These are phyloP conservation scores for Peromyscus attwateri DNA, from an alignment of 2,797 vertebrate species.

Conservation along the genomic window DNA sequence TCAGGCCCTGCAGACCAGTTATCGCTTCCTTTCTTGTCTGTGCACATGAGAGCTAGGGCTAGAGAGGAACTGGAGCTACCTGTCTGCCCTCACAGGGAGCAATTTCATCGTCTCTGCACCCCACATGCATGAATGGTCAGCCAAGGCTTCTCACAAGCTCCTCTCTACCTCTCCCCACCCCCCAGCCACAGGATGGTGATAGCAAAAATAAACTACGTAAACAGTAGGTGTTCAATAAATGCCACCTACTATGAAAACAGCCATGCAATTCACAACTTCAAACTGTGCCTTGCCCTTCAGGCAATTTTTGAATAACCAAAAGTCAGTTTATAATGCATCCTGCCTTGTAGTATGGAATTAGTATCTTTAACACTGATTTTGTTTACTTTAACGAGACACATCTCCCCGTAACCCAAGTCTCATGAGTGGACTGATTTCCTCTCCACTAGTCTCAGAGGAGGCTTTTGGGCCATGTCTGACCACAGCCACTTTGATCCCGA, in stretches of 20 bases:
- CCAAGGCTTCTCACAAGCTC: not conserved
- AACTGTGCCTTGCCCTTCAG: not conserved
- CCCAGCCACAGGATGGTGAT: not conserved
- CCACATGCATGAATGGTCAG: not conserved
- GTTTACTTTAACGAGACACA: slow-evolving; percentile 2
- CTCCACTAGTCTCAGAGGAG: not conserved
- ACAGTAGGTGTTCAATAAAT: not conserved
- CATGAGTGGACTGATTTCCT: not conserved
- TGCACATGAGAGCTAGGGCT: not conserved
- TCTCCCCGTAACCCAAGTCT: not conserved
- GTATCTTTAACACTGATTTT: not conserved
- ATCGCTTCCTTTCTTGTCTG: not conserved
- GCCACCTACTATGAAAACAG: not conserved
- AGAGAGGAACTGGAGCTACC: not conserved
- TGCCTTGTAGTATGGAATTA: not conserved
- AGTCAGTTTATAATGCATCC: not conserved
- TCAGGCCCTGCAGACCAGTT: not conserved
- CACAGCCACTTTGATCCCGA: not conserved
- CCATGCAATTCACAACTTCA: not conserved
- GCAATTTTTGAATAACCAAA: not conserved
- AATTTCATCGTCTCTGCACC: not conserved
- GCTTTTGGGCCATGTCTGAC: not conserved
- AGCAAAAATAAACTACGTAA: not conserved
- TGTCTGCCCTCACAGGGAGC: not conserved
- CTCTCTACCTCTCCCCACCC: not conserved